Evolutionary conservation across 2,797 vertebrate species (phyloP), one percentile per base, ranked within the genome.

Genomic region (Cuniculus paca): DNA sequence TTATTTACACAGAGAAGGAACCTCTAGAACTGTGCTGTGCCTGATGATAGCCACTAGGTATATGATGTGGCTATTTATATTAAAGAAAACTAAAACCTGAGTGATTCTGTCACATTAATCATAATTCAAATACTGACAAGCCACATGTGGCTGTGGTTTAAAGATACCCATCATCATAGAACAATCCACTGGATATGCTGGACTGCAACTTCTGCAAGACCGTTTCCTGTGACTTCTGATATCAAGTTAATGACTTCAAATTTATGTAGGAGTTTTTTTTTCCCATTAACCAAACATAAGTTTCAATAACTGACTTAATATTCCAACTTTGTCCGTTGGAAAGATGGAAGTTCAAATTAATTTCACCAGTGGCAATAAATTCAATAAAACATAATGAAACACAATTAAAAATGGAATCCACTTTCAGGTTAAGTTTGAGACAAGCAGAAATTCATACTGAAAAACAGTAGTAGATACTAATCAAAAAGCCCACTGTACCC

Each of bases 311-410:
- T n/a, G n/a, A 88, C 17, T 39, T 88, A 19, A 16, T 42, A 95
- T 48, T 36, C 87, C 58, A 52, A n/a, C 34, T 92, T 56, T 79
- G 26, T 80, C 84, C 77, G 28, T 6, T 48, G 56, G 39, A 95
- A 22, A 95, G 45, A 88, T 14, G 1, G 34, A 48, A 31, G 34
- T 11, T 85, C 14, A 97, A 92, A 94, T 72, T 72, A 74, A 92
- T 70, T 89, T 89, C 2, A 36, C 22, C 42, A 79, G 50, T 60
- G 28, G 20, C 74, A 95, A 96, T 81, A 90, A 88, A 94, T 84
- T 72, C 79, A 54, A 4, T 50, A 90, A 77, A 78, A 36, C 28
- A 45, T 24, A 85, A 50, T 48, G 6, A 75, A 75, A 48, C 12
- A 0, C 78, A 88, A 85, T 78, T 75, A 92, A 89, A 28, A 96